These are phyloP conservation scores for Syritta pipiens DNA, from an alignment of 2,888 invertebrate genomes.

Conservation along the genomic window DNA sequence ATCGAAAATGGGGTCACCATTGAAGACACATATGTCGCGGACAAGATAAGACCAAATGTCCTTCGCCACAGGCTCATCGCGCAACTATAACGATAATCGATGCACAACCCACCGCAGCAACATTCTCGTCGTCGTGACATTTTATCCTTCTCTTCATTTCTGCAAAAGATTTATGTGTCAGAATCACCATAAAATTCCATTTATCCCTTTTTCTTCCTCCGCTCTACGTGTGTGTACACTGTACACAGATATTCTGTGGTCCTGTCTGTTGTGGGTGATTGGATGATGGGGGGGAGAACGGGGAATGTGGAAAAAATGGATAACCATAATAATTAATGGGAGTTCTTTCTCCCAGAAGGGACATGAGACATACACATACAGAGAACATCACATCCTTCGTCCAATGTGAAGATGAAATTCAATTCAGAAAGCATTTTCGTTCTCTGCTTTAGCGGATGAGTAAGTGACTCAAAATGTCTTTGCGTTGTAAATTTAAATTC, in stretches of 20 bases:
- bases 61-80: background rate
- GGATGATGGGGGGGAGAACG: background rate
- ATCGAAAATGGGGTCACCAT: too few species aligned
- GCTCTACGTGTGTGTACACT: background rate
- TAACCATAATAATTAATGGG: slow-evolving; percentile 44
- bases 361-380: background rate
- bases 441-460: background rate
- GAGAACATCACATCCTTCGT: background rate
- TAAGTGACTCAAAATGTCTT: slow-evolving; percentile 6
- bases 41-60: background rate
- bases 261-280: background rate
- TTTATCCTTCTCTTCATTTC: slow-evolving; percentile 41
- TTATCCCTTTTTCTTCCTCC: slow-evolving; percentile 26
- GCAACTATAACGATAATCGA: slow-evolving; percentile 28
- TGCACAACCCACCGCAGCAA: slow-evolving; percentile 17
- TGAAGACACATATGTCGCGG: background rate
- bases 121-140: background rate
- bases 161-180: slow-evolving; percentile 50
- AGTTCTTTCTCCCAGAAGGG: slow-evolving; percentile 12
- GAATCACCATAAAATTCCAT: slow-evolving; percentile 60
- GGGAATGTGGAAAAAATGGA: background rate
- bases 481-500: slow-evolving; percentile 26
- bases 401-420: slow-evolving; percentile 18
- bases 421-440: slow-evolving; percentile 12
- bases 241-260: background rate